Evolutionary conservation across 1,140 invertebrate genomes (phyloP), one percentile per base, ranked within the genome.

Genomic region (Cherax quadricarinatus): DNA sequence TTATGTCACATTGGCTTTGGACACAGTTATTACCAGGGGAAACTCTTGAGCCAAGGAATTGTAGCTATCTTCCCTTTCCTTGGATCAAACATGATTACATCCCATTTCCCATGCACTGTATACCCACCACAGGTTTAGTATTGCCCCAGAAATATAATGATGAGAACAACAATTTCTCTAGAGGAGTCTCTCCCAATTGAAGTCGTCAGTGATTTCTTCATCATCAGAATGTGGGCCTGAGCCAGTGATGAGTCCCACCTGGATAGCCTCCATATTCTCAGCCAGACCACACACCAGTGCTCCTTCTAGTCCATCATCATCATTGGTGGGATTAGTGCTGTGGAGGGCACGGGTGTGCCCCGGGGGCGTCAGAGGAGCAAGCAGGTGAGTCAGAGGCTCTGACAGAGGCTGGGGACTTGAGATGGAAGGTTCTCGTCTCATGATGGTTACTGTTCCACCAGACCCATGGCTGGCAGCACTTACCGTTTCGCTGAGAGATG

Each of bases 101-200:
- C 30, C 30, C 30, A 41, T 41, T 41, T 41, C 2, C 30, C 30
- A 41, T 41, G 30, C 30, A 41, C 30, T 41, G 30, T 41, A 41
- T 41, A 41, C 2, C 30, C 30, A 41, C 30, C 2, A 2, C 30
- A 41, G 30, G 30, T 41, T 41, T 41, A 41, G 30, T 41, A 41
- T 41, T 41, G 0, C 30, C 30, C 30, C 30, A 41, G 30, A 41
- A 41, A 41, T 41, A 41, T 41, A 41, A 41, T 41, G 30, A 41
- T 41, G 30, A 41, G 30, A 18, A 18, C 62, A 66, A 16, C 10
- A 6, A 75, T 10, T 24, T 4, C 49, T 83, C 41, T 94, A 91
- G 51, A 93, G 89, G 18, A 93, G 83, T 70, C 92, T 93, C 48
- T 93, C 93, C 93, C 93, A 93, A 70, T 93, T 93, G 57, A 93